Conservation (phyloP, 23 tunicate species). For the Styela plicata region DNA sequence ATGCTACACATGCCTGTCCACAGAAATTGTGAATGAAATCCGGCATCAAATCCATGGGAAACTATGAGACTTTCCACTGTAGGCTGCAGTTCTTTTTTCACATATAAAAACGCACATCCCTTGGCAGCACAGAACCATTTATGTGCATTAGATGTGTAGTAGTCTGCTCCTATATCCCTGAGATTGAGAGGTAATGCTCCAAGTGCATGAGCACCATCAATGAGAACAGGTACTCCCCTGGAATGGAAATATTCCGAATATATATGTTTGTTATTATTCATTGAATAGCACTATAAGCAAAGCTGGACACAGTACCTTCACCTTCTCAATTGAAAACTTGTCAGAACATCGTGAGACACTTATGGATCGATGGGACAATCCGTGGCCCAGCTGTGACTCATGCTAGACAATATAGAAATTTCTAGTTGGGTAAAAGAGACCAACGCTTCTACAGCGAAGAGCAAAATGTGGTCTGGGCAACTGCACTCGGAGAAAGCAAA, state of each 20-base stretch:
- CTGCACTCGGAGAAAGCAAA: too few relatives aligned
- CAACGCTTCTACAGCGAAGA: too few relatives aligned
- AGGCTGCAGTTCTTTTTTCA: slow-evolving; percentile 49
- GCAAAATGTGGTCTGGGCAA: too few relatives aligned
- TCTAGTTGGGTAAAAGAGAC: too few relatives aligned
- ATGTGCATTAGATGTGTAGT: slow-evolving; percentile 68
- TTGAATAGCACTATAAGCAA: too few relatives aligned
- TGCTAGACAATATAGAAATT: too few relatives aligned
- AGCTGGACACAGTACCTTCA: too few relatives aligned
- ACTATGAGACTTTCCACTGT: slow-evolving; percentile 48
- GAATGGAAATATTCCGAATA: slow-evolving; percentile 1
- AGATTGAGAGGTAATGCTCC: slow-evolving; percentile 56
- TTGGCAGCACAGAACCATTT: slow-evolving; percentile 93
- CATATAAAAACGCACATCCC: slow-evolving; percentile 82
- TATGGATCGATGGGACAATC: too few relatives aligned
- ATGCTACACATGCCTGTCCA: slow-evolving; percentile 52
- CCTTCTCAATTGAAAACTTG: too few relatives aligned
- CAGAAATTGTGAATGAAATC: slow-evolving; percentile 77
- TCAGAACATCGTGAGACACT: too few relatives aligned
- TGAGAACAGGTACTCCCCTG: slow-evolving; percentile 65
- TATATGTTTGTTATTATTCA: too few relatives aligned
- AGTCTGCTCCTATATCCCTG: slow-evolving; percentile 51
- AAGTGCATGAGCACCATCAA: slow-evolving; percentile 92
- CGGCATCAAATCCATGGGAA: slow-evolving; percentile 75
- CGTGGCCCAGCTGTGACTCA: too few relatives aligned